Percentiles rank a stretch among this genome's conserved stretches.
phyloP scores from a whole-genome alignment of 2,888 invertebrate species.

The Tholera decimalis region DNA sequence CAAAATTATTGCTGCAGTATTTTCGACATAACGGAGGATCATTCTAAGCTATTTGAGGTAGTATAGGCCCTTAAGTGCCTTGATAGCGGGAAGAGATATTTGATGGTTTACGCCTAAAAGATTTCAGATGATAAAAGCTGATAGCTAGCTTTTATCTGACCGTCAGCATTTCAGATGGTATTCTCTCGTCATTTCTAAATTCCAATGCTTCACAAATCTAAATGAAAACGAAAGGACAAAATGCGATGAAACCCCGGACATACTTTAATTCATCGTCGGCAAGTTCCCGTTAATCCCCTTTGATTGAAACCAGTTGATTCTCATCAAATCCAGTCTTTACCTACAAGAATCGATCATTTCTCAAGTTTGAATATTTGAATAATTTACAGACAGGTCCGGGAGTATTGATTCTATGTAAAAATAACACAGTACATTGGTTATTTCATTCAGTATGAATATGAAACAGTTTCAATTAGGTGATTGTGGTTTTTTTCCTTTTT shows the following conservation, averaged over 20 bases:
- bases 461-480: constrained; percentile 39
- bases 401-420: constrained; percentile 71
- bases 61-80: too few relatives aligned
- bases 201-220: not conserved
- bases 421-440: constrained; percentile 58
- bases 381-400: constrained; percentile 65
- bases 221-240: constrained; percentile 1
- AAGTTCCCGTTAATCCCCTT: constrained; percentile 40
- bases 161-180: not conserved
- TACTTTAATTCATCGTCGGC: constrained; percentile 16
- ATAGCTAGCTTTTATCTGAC: too few relatives aligned
- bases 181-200: not conserved
- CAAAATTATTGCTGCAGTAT: too few relatives aligned
- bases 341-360: constrained; percentile 52
- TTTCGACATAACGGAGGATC: too few relatives aligned
- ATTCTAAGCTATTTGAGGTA: too few relatives aligned
- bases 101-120: too few relatives aligned
- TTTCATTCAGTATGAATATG: constrained; percentile 54
- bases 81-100: too few relatives aligned
- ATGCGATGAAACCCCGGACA: not conserved
- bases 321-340: constrained; percentile 37
- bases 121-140: too few relatives aligned
- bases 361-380: constrained; percentile 68
- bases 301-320: constrained; percentile 60
- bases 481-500: constrained; percentile 26